A percentile compares a stretch with the other conserved stretches of the same genome.
phyloP scores from a whole-genome alignment of 1,140 invertebrate genomes.

The Pachypsylla venusta region DNA sequence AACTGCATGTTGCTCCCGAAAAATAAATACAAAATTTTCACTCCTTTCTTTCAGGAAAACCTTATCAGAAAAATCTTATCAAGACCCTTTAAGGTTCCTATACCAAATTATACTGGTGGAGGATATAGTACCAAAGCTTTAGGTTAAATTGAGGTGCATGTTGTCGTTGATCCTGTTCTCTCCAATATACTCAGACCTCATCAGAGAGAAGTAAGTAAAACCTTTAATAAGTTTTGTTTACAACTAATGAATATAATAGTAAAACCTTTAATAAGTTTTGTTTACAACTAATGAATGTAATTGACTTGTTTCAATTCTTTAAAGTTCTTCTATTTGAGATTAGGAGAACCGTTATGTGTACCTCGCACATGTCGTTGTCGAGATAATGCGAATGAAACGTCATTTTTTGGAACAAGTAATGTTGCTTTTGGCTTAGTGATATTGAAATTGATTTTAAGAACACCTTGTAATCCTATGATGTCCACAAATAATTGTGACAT shows the following conservation, averaged over 20 bases:
- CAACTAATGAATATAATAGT: no score
- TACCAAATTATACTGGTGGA: slow-evolving; percentile 60
- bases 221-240: no score
- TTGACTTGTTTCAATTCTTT: slow-evolving; percentile 15
- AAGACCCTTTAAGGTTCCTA: slow-evolving; percentile 90
- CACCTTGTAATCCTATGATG: no score
- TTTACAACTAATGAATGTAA: no score
- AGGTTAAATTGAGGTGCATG: slow-evolving; percentile 66
- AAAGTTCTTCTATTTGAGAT: no score
- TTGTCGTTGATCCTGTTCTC: slow-evolving; percentile 87
- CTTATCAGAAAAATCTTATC: slow-evolving; percentile 66
- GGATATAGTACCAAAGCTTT: slow-evolving; percentile 51
- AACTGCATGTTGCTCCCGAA: no score
- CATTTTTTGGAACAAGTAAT: no score
- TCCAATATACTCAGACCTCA: slow-evolving; percentile 86
- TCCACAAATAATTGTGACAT: not conserved
- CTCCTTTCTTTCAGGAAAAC: slow-evolving; percentile 41
- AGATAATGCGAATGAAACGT: no score
- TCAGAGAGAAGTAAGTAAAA: slow-evolving; percentile 65
- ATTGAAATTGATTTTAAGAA: not conserved
- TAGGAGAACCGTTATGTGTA: no score
- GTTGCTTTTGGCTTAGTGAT: no score
- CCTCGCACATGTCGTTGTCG: no score
- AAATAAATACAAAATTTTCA: slow-evolving; percentile 17
- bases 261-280: no score